These are phyloP conservation scores for Benthosema pterotum DNA, from an alignment of 2,797 vertebrate species.

Conservation along the genomic window DNA sequence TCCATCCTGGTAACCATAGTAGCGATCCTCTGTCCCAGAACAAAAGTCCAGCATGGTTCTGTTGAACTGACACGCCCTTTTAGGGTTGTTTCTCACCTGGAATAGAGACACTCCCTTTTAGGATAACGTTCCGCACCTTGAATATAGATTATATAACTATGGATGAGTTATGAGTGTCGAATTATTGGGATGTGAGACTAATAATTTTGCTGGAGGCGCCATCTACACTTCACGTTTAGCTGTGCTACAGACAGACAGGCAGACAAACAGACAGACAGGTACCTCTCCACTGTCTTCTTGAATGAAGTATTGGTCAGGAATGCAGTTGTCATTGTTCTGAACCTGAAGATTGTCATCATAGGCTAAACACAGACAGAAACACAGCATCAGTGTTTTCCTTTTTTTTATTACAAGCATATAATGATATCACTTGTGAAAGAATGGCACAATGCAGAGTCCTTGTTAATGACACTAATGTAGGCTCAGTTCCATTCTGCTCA, in stretches of 20 bases:
- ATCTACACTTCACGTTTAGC: no score
- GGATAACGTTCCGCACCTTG: neutral
- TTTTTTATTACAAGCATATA: no score
- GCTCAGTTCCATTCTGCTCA: no score
- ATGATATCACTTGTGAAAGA: no score
- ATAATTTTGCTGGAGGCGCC: no score
- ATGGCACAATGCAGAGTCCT: no score
- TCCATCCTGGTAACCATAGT: slow-evolving; percentile 83
- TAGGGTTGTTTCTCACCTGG: slow-evolving; percentile 85
- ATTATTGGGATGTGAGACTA: no score
- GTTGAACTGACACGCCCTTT: slow-evolving; percentile 89
- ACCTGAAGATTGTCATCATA: slow-evolving; percentile 85
- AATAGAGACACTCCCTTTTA: neutral
- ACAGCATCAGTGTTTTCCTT: slow-evolving; percentile 1
- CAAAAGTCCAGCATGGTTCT: slow-evolving; percentile 81
- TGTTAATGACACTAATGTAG: no score
- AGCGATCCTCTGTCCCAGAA: slow-evolving; percentile 78
- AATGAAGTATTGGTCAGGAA: slow-evolving; percentile 78
- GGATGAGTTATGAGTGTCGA: no score
- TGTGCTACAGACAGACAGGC: accelerated
- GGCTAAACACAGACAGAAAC: slow-evolving; percentile 62
- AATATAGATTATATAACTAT: no score
- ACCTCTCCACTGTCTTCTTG: slow-evolving; percentile 87
- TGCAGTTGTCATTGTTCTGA: slow-evolving; percentile 82
- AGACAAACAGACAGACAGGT: neutral